These are phyloP conservation scores for Neuroterus valhalla DNA, from an alignment of 1,140 invertebrate genomes.

Conservation along the genomic window DNA sequence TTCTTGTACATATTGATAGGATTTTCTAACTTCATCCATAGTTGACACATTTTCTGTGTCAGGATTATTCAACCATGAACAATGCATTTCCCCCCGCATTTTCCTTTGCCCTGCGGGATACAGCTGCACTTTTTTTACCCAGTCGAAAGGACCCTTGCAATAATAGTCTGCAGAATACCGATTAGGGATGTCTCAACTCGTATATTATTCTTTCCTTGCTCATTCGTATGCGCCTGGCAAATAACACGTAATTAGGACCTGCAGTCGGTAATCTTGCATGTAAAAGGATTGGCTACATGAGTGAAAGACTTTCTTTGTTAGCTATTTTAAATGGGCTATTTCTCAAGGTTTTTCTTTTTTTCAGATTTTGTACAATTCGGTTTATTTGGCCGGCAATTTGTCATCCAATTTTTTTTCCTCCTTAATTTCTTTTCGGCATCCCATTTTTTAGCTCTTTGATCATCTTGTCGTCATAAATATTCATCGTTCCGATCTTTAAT, in stretches of 20 bases:
- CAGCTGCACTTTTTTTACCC: constrained; percentile 6
- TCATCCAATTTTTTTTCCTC: background rate
- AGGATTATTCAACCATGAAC: too few species aligned
- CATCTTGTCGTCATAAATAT: too few species aligned
- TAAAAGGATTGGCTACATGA: background rate
- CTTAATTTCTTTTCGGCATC: background rate
- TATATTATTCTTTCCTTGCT: background rate
- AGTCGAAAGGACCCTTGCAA: background rate
- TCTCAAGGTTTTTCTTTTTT: background rate
- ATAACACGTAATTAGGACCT: constrained; percentile 3
- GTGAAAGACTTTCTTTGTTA: constrained; percentile 16
- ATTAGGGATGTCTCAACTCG: constrained; percentile 2
- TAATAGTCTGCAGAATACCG: background rate
- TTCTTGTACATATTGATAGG: too few species aligned
- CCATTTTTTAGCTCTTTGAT: too few species aligned
- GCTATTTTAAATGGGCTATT: background rate
- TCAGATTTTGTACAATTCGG: background rate
- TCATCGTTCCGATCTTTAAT: too few species aligned
- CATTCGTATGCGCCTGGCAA: constrained; percentile 6
- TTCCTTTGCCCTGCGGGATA: background rate
- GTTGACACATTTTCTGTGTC: too few species aligned
- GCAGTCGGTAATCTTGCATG: background rate
- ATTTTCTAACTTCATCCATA: too few species aligned
- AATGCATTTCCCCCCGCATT: background rate
- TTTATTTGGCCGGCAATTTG: background rate